These are phyloP conservation scores for Clistopyga incitator DNA, from an alignment of 2,888 invertebrate genomes.

Conservation along the genomic window DNA sequence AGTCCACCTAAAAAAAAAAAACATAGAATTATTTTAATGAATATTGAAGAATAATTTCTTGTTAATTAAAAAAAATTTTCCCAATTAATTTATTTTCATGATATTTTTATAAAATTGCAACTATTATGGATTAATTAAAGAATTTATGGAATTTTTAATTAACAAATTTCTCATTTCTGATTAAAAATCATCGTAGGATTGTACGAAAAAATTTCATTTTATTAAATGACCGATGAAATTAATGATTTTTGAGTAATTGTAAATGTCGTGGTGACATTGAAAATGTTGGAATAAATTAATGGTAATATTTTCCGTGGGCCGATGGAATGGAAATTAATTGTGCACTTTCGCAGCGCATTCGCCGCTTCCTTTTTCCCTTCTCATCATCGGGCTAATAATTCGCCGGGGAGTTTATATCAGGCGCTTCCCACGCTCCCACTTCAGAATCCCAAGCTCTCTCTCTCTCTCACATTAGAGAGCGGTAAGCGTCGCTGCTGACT, in stretches of 20 bases:
- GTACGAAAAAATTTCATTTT: too few species aligned
- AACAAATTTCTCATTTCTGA: too few species aligned
- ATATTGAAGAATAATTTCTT: too few species aligned
- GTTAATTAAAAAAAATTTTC: too few species aligned
- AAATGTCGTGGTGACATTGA: background rate
- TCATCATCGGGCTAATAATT: conserved; percentile 23
- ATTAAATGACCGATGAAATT: too few species aligned
- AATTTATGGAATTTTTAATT: too few species aligned
- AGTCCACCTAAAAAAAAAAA: background rate
- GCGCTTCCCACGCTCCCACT: conserved; percentile 48
- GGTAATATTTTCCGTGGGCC: background rate
- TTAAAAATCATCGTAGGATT: too few species aligned
- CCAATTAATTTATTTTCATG: too few species aligned
- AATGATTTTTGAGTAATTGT: too few species aligned
- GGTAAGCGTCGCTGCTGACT: background rate
- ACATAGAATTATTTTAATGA: background rate
- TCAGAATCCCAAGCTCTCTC: conserved; percentile 18
- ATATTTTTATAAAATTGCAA: too few species aligned
- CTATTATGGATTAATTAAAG: too few species aligned
- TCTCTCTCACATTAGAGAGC: conserved; percentile 10
- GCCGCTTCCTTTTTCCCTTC: background rate
- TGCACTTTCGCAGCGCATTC: conserved; percentile 12
- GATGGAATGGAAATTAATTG: background rate
- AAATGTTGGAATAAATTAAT: background rate
- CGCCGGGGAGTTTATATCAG: conserved; percentile 15